phyloP scores from a whole-genome alignment of 64 coral and sea anemone genomes.

The Cladopsammia gracilis region DNA sequence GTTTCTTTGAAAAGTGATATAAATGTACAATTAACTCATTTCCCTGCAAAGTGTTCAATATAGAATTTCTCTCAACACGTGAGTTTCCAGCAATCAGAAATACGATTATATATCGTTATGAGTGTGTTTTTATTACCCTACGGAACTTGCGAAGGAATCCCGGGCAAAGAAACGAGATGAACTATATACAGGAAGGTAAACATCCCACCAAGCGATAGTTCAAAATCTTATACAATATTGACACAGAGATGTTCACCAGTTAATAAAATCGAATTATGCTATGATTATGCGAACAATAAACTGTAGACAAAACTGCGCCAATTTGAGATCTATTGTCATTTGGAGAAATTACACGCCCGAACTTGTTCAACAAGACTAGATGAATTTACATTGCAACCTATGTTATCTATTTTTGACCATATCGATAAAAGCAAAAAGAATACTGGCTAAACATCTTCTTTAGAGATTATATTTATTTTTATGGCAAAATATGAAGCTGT shows the following conservation, averaged over 20 bases:
- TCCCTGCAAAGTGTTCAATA: neutral
- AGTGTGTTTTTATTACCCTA: too few relatives aligned
- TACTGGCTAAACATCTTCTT: neutral
- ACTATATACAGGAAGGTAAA: constrained; percentile 9
- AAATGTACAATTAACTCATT: neutral
- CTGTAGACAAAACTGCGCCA: constrained; percentile 11
- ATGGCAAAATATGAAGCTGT: neutral
- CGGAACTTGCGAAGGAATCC: neutral
- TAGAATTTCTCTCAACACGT: neutral
- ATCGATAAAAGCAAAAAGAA: neutral
- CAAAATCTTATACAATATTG: constrained; percentile 27
- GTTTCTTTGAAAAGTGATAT: neutral
- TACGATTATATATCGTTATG: too few relatives aligned
- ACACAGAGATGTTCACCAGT: constrained; percentile 28
- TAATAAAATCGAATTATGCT: constrained; percentile 44
- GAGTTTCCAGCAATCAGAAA: neutral
- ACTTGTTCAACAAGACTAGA: neutral
- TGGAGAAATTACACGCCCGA: neutral
- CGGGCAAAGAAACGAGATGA: neutral
- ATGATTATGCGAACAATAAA: constrained; percentile 19
- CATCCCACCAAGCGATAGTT: constrained; percentile 25
- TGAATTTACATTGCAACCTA: neutral
- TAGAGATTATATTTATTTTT: too few relatives aligned
- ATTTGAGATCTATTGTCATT: constrained; percentile 4
- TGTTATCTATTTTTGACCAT: neutral